These are phyloP conservation scores for Chascanopsetta lugubris DNA, from an alignment of 2,113 vertebrate species.

Conservation along the genomic window DNA sequence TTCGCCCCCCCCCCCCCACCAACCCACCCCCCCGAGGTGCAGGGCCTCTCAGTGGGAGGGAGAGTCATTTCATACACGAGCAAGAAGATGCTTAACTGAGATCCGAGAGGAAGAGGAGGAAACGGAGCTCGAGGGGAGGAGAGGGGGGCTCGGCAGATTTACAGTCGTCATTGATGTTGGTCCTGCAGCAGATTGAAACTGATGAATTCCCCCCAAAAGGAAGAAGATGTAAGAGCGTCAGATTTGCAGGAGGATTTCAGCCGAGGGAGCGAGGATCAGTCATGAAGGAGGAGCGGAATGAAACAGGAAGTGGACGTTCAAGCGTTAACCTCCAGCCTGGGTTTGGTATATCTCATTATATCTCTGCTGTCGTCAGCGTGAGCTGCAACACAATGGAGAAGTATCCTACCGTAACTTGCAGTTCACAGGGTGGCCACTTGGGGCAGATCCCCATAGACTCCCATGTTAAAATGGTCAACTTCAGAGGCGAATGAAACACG, in stretches of 20 bases:
- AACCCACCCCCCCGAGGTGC: too few species aligned
- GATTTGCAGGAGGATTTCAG: slow-evolving; percentile 32
- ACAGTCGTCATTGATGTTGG: slow-evolving; percentile 39
- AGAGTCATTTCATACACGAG: slow-evolving; percentile 45
- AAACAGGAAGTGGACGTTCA: slow-evolving; percentile 26
- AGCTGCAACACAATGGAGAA: not conserved
- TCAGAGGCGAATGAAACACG: too few species aligned
- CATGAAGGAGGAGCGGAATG: slow-evolving; percentile 15
- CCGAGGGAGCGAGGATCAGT: slow-evolving; percentile 29
- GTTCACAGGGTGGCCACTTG: too few species aligned
- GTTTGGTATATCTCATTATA: slow-evolving; percentile 2
- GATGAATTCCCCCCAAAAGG: slow-evolving; percentile 40
- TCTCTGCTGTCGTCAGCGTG: not conserved
- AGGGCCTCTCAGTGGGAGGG: slow-evolving; percentile 56
- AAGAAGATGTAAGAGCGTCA: slow-evolving; percentile 45
- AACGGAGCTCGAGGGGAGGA: slow-evolving; percentile 26
- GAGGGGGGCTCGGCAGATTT: slow-evolving; percentile 46
- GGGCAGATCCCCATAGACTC: too few species aligned
- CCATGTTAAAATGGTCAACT: too few species aligned
- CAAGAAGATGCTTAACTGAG: slow-evolving; percentile 42
- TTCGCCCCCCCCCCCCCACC: too few species aligned
- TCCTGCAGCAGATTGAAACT: slow-evolving; percentile 49
- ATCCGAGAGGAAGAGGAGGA: slow-evolving; percentile 41
- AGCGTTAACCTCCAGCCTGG: slow-evolving; percentile 3
- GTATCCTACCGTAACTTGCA: too few species aligned